Conservation (phyloP, 2,113 vertebrate genomes). For the Caretta caretta region DNA sequence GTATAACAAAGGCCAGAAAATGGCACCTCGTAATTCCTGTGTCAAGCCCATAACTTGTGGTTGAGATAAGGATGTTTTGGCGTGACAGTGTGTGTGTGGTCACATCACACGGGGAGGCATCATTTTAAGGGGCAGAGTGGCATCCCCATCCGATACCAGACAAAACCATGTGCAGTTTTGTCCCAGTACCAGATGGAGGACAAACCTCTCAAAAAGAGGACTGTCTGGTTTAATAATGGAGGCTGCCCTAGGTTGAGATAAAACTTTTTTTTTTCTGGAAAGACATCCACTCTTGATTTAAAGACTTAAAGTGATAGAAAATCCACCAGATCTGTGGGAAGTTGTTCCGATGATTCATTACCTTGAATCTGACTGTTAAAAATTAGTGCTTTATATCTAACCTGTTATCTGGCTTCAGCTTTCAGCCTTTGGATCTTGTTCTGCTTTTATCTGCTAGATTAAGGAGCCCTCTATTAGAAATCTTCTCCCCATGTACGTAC, state of each 20-base stretch:
- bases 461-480: neutral
- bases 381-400: neutral
- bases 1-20: neutral
- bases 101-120: neutral
- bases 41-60: neutral
- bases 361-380: neutral
- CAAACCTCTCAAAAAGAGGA: neutral
- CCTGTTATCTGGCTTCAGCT: conserved; percentile 8
- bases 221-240: neutral
- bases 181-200: too few relatives aligned
- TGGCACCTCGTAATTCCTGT: neutral
- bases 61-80: neutral
- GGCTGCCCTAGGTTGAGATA: neutral
- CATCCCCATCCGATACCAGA: neutral
- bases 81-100: too few relatives aligned
- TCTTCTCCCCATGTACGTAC: neutral
- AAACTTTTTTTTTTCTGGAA: neutral
- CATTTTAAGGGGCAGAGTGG: neutral
- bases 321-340: neutral
- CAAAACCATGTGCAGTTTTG: neutral
- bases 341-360: neutral
- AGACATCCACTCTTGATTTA: neutral
- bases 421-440: neutral
- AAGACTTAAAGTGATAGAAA: neutral
- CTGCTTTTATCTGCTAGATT: neutral